Percentiles rank a stretch among this genome's conserved stretches.
phyloP scores from a whole-genome alignment of 2,888 invertebrate species.

The Caenorhabditis sp. region DNA sequence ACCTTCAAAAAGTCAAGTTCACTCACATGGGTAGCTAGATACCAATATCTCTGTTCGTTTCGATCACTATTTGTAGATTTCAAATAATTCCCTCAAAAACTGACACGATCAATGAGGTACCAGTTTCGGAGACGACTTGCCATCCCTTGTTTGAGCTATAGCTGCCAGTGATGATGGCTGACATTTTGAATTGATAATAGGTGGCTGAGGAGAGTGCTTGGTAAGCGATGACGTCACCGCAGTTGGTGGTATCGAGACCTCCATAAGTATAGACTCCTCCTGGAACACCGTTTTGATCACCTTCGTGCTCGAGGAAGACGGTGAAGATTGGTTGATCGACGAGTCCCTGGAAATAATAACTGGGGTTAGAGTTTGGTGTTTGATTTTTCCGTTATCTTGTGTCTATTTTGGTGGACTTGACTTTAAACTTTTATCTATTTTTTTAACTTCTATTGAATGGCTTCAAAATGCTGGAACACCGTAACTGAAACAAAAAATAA shows the following conservation, averaged over 20 bases:
- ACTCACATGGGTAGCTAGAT: too few relatives aligned
- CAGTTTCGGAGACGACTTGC: constrained; percentile 60
- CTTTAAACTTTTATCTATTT: too few relatives aligned
- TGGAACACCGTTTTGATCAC: constrained; percentile 46
- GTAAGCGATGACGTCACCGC: constrained; percentile 53
- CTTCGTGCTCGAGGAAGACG: constrained; percentile 56
- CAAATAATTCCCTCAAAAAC: too few relatives aligned
- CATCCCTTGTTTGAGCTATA: constrained; percentile 45
- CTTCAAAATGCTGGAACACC: too few relatives aligned
- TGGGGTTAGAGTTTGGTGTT: neutral
- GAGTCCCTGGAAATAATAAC: constrained; percentile 21
- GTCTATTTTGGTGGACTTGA: too few relatives aligned
- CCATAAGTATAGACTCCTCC: constrained; percentile 58
- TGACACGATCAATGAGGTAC: constrained; percentile 54
- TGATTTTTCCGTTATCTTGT: too few relatives aligned
- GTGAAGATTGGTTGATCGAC: constrained; percentile 60
- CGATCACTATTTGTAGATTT: too few relatives aligned
- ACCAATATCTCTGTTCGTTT: too few relatives aligned
- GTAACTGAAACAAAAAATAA: too few relatives aligned
- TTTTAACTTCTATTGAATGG: too few relatives aligned
- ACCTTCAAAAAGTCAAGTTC: too few relatives aligned
- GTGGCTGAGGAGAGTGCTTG: constrained; percentile 56
- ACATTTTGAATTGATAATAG: constrained; percentile 61
- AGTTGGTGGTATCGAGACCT: constrained; percentile 56
- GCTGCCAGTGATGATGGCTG: constrained; percentile 39